Evolutionary conservation across 64 coral and sea anemone genomes (phyloP).

Genomic region (Cladopsammia gracilis): DNA sequence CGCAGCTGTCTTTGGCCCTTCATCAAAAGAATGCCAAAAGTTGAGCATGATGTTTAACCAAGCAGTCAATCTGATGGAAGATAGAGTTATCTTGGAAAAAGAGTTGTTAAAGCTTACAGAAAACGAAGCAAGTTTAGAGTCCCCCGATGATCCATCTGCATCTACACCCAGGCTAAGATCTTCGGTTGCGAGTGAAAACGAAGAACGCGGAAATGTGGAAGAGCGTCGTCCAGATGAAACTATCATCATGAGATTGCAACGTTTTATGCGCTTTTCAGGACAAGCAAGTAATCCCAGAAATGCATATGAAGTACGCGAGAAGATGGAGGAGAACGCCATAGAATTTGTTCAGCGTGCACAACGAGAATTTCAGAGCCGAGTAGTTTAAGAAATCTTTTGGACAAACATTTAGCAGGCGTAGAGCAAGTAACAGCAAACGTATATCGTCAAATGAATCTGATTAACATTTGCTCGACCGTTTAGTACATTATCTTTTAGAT

Average conservation of each 20-base stretch:
- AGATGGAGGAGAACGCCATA: neutral
- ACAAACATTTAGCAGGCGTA: too few species aligned
- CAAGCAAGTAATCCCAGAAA: neutral
- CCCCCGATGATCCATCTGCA: neutral
- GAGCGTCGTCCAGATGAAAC: neutral
- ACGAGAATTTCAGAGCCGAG: neutral
- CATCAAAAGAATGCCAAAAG: conserved; percentile 32
- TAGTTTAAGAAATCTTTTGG: too few species aligned
- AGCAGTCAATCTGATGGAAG: conserved; percentile 41
- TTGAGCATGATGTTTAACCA: conserved; percentile 60
- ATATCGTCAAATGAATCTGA: too few species aligned
- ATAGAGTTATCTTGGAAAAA: neutral
- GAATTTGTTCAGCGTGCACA: neutral
- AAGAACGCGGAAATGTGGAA: neutral
- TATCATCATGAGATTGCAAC: neutral
- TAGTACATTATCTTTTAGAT: too few species aligned
- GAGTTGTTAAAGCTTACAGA: neutral
- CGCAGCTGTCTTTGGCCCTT: conserved; percentile 54
- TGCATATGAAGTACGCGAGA: neutral
- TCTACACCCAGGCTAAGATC: neutral
- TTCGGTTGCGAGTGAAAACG: too few species aligned
- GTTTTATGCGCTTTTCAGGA: neutral
- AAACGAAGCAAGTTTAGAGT: neutral
- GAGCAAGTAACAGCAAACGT: too few species aligned
- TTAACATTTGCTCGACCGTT: too few species aligned